Evolutionary conservation across 2,113 vertebrate genomes (phyloP).

Genomic region (Tamias sibiricus): DNA sequence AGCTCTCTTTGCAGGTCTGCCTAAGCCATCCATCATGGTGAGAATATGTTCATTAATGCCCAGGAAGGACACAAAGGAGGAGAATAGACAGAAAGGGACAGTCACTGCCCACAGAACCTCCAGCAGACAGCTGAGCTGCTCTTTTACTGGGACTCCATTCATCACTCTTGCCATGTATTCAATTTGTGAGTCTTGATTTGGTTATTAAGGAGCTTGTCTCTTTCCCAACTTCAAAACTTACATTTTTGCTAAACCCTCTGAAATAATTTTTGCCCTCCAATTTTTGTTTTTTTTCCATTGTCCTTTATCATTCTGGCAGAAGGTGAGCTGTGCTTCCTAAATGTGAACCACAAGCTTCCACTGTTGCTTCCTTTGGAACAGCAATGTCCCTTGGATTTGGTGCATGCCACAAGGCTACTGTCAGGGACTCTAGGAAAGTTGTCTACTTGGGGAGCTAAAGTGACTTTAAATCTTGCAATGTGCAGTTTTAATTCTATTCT

Average conservation of each 20-base stretch:
- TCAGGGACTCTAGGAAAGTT: background rate
- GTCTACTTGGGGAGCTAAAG: background rate
- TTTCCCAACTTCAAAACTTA: background rate
- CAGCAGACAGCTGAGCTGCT: background rate
- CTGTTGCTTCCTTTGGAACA: background rate
- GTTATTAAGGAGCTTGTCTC: background rate
- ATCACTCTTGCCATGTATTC: background rate
- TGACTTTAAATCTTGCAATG: background rate
- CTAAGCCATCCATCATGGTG: background rate
- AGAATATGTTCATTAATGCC: background rate
- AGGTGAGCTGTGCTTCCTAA: background rate
- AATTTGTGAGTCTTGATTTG: background rate
- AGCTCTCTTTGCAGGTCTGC: background rate
- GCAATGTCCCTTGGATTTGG: background rate
- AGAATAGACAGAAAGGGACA: background rate
- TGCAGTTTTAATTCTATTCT: constrained; percentile 2
- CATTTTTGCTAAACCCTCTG: background rate
- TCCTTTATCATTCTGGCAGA: background rate
- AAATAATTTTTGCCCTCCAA: background rate
- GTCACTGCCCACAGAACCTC: too few relatives aligned
- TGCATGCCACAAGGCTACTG: background rate
- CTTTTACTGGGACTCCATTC: background rate
- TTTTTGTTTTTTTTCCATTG: background rate
- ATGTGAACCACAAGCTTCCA: background rate
- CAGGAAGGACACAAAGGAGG: background rate